Evolutionary conservation across 2,888 invertebrate genomes (phyloP), one percentile per base, ranked within the genome.

Genomic region (Leucozona laternaria): DNA sequence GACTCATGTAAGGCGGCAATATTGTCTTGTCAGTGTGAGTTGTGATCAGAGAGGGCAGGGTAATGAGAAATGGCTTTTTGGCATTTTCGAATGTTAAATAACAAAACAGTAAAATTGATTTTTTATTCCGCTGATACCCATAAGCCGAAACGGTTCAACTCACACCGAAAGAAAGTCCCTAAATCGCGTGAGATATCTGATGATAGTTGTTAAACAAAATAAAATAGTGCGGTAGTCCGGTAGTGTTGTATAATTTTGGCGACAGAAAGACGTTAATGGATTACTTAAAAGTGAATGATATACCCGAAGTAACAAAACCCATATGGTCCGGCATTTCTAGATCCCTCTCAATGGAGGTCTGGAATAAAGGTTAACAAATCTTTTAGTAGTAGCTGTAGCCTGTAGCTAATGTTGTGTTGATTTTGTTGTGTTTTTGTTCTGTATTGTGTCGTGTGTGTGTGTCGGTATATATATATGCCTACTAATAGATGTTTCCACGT

Each of bases 101-200:
- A 80, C 76, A 48, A 58, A 79, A 72, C 68, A 77, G 72, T 73
- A 68, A 72, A 85, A 85, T 85, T 85, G 85, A 85, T 85, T 85
- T 85, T 85, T 73, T 81, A 60, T 80, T 80, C 62, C 37, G 72
- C 68, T 73, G 34, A 62, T 73, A 70, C n/a, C 31, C n/a, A n/a
- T 31, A 8, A 31, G 34, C 40, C 40, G 64, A 82, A 70, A 64
- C 79, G 31, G 34, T 64, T 64, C 28, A 50, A 53, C 73, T 72
- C 79, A 53, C 37, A 64, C 40, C 62, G 40, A 43, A 31, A 4
- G 11, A 50, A 68, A 34, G 0, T 34, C 31, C 4, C 15, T 45
- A 2, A 60, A 66, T 77, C 60, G 73, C 81, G 62, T 73, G 77
- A 50, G 77, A 55, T 45, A 34, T 34, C n/a, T 28, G 40, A 48